phyloP scores from a whole-genome alignment of 2,797 vertebrate genomes.

The Rhinichthys osculus region DNA sequence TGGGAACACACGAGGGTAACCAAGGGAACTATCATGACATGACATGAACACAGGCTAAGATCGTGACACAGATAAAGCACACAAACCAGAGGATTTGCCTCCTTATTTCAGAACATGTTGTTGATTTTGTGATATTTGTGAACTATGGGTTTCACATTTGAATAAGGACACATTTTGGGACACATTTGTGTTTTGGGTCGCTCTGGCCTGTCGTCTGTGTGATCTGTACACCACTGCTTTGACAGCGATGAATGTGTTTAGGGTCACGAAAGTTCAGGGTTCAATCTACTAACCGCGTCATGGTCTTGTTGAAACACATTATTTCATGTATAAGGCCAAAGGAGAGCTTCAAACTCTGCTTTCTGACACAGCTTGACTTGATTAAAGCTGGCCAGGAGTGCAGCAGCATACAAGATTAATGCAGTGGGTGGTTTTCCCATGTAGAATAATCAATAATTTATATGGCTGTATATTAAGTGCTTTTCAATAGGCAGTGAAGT shows the following conservation, averaged over 20 bases:
- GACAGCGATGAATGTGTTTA: constrained; percentile 9
- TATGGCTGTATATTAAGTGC: constrained; percentile 59
- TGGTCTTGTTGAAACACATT: constrained; percentile 9
- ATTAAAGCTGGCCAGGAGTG: constrained; percentile 36
- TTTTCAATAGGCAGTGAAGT: constrained; percentile 41
- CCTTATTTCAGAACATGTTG: neutral
- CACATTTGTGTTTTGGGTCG: neutral
- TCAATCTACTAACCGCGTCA: neutral
- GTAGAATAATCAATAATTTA: constrained; percentile 59
- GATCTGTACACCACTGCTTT: neutral
- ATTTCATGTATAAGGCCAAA: constrained; percentile 31
- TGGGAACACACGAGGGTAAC: no score
- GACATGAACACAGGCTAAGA: no score
- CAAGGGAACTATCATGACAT: no score
- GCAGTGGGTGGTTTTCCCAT: constrained; percentile 36
- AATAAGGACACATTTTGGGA: neutral
- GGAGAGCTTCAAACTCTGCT: constrained; percentile 19
- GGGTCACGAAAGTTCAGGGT: neutral
- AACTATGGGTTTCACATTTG: neutral
- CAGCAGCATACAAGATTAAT: constrained; percentile 59
- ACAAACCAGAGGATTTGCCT: neutral
- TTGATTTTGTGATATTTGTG: neutral
- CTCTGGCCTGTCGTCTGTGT: neutral
- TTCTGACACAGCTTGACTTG: constrained; percentile 45
- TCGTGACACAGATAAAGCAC: no score